phyloP scores from a whole-genome alignment of 2,888 invertebrate genomes.

The Erannis defoliaria region DNA sequence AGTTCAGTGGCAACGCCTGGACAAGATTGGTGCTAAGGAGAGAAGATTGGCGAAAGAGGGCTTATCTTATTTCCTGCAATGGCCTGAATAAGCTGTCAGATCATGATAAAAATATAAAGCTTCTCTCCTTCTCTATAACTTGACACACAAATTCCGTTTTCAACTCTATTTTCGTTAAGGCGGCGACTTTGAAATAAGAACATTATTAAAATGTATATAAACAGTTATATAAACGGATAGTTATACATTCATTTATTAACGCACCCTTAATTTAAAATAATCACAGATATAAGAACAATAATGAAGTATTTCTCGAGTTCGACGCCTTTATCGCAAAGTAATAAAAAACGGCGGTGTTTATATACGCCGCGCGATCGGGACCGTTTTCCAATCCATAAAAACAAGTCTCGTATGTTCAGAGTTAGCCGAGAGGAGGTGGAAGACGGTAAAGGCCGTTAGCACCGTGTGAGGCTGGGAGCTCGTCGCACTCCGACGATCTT shows the following conservation, averaged over 20 bases:
- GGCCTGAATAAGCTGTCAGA: too few species aligned
- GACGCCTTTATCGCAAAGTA: constrained; percentile 8
- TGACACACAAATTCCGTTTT: too few species aligned
- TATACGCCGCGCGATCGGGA: constrained; percentile 10
- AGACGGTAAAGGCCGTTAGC: constrained; percentile 1
- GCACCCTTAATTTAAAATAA: neutral
- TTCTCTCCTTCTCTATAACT: too few species aligned
- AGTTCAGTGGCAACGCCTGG: too few species aligned
- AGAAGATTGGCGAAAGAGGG: too few species aligned
- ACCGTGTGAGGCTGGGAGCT: constrained; percentile 3
- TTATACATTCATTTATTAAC: neutral
- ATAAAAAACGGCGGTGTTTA: constrained; percentile 8
- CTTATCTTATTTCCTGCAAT: too few species aligned
- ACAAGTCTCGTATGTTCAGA: constrained; percentile 2
- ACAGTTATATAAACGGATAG: neutral
- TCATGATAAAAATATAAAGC: too few species aligned
- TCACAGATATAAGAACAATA: neutral
- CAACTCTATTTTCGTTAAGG: too few species aligned
- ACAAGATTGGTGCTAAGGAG: too few species aligned
- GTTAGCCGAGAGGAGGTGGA: neutral
- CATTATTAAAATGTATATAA: too few species aligned
- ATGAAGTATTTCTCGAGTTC: neutral
- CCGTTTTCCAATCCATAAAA: constrained; percentile 14
- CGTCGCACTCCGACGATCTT: neutral
- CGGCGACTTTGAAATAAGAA: too few species aligned